A percentile compares a stretch with the other conserved stretches of the same genome.
Conservation (phyloP, 2,797 vertebrate species). For the Chanos chanos region DNA sequence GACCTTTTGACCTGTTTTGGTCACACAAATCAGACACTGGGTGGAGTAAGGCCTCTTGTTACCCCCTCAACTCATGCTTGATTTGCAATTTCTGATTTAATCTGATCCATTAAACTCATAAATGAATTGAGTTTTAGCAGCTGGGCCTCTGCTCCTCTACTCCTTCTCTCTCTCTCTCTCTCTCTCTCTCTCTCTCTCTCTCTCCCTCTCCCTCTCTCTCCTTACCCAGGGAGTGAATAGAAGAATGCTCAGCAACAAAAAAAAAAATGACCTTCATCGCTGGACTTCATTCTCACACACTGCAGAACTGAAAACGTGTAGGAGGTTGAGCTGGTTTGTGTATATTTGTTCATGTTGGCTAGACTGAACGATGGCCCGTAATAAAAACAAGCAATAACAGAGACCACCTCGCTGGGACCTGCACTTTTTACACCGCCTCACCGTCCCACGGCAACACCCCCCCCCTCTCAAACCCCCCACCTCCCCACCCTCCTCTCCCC, state of each 20-base stretch:
- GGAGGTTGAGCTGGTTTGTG: too few relatives aligned
- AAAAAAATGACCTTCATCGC: too few relatives aligned
- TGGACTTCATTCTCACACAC: too few relatives aligned
- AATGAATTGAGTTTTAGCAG: slow-evolving; percentile 45
- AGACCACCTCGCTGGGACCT: too few relatives aligned
- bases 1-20: slow-evolving; percentile 45
- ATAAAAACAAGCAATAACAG: too few relatives aligned
- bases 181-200: neutral
- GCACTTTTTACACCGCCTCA: neutral
- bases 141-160: neutral
- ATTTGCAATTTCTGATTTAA: slow-evolving; percentile 55
- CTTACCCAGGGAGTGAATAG: too few relatives aligned
- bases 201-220: neutral
- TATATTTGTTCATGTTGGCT: too few relatives aligned
- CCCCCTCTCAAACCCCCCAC: slow-evolving; percentile 32
- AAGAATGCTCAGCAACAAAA: too few relatives aligned
- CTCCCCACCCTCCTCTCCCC: slow-evolving; percentile 55
- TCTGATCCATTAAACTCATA: slow-evolving; percentile 57
- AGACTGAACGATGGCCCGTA: too few relatives aligned
- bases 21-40: slow-evolving; percentile 57
- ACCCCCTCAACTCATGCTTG: too few relatives aligned
- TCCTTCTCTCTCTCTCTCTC: neutral
- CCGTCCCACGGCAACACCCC: slow-evolving; percentile 23
- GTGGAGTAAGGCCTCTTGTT: neutral
- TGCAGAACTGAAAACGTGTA: too few relatives aligned